Evolutionary conservation across 1,140 invertebrate genomes (phyloP), one percentile per base, ranked within the genome.

Genomic region (Cotesia glomerata): DNA sequence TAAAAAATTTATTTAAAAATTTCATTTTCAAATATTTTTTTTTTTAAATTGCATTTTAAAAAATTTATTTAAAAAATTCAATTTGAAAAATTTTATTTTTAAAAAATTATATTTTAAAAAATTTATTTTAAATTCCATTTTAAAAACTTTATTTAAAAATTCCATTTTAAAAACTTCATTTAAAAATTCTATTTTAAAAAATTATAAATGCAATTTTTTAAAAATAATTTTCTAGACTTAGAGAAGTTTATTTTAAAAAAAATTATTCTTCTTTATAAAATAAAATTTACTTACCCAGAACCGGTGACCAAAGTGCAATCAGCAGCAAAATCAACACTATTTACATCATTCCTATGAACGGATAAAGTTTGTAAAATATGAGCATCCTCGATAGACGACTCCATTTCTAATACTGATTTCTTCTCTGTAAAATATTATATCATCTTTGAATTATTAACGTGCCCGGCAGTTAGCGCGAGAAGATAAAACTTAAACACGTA

Each of bases 341-440:
- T 93, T 32, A 94, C 88, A 84, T 93, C 92, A 77, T 90, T 92
- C 0, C 85, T 87, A 76, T 93, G 91, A 16, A 79, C 79, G 32
- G 84, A 82, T 1, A 92, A 76, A 32, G 79, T 89, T 81, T 91
- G 90, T 36, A 92, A 73, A 63, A 84, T 72, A 72, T 82, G 84
- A 16, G 86, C 85, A 39, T 85, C 77, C 56, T 76, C 79, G 14
- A 79, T 79, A 39, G 51, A 49, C 18, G 67, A 64, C 9, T 32
- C 61, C 61, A 63, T 63, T 26, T 16, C 8, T 14, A 65, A 36
- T 18, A 39, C 13, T 63, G 13, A 32, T 36, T 16, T 7, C 35
- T 51, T n/a, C 11, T 51, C 9, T 49, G 13, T 52, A 32, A 26
- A 65, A 65, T 26, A 26, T 13, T 5, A 18, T 58, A 16, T 58